Evolutionary conservation across 1,140 invertebrate genomes (phyloP).

Genomic region (Drosophila kanapiae): DNA sequence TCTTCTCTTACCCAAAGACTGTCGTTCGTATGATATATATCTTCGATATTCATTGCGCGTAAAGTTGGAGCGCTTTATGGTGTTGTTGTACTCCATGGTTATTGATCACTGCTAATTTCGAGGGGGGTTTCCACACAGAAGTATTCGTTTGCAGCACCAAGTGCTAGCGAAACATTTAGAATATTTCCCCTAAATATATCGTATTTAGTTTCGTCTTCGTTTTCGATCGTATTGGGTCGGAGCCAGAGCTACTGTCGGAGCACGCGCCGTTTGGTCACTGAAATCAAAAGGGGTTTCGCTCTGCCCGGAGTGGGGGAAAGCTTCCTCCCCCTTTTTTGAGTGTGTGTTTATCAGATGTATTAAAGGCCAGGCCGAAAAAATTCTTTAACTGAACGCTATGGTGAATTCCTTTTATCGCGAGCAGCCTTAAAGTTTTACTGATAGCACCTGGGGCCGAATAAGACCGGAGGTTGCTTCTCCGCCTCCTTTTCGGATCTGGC

Average conservation of each 20-base stretch:
- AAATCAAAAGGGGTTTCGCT: conserved; percentile 8
- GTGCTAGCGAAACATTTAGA: conserved; percentile 25
- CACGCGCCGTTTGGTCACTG: conserved; percentile 65
- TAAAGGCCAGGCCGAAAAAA: conserved; percentile 58
- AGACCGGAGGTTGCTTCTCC: background rate
- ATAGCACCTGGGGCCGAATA: background rate
- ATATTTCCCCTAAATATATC: conserved; percentile 15
- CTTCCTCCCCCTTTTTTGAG: conserved; percentile 18
- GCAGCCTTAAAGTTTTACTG: conserved; percentile 23
- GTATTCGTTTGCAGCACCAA: conserved; percentile 12
- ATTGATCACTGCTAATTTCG: conserved; percentile 22
- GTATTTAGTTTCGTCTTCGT: conserved; percentile 8
- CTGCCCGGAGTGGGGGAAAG: conserved; percentile 27
- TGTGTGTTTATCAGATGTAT: conserved; percentile 58
- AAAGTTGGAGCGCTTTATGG: conserved; percentile 72
- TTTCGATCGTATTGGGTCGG: conserved; percentile 8
- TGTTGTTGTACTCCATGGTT: conserved; percentile 63
- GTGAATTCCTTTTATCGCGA: conserved; percentile 77
- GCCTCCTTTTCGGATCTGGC: conserved; percentile 3
- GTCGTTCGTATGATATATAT: conserved; percentile 84
- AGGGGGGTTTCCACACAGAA: conserved; percentile 2
- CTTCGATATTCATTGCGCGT: conserved; percentile 73
- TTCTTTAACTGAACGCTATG: conserved; percentile 56
- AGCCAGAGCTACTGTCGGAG: conserved; percentile 23
- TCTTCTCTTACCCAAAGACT: conserved; percentile 73